Evolutionary conservation across 2,113 vertebrate genomes (phyloP), one percentile per base, ranked within the genome.

Genomic region (Agapornis roseicollis): DNA sequence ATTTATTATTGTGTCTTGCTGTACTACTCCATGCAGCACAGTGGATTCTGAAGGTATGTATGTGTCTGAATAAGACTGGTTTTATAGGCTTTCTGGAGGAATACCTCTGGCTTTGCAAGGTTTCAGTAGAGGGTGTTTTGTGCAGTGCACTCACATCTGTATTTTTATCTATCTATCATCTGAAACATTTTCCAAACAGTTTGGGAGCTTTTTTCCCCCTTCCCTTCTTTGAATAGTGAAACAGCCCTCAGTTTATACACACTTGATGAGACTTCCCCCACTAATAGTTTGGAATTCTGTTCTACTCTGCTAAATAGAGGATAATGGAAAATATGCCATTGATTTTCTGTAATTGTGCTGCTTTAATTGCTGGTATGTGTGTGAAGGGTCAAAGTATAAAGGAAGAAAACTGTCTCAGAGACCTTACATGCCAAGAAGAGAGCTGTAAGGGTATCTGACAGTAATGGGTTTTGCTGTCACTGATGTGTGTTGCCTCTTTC

Each of bases 21-120:
- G 47, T n/a, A 3, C 25, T 44, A 14, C 1, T 9, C 44, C 18
- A 33, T 10, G 35, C 61, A 82, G 60, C 18, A 5, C 0, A 0
- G 52, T 24, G 58, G 10, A 41, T 80, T 37, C 50, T 76, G 61
- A 18, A 78, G 17, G 14, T 56, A 6, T 3, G 0, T 14, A 29
- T 4, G 1, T 49, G 46, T 8, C 81, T 78, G 64, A n/a, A 23
- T 4, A 14, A 44, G 29, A 3, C 19, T 39, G 80, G 23, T 4
- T 74, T 33, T 58, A 37, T 13, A 61, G 55, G 20, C 13, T 49
- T 27, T 44, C 58, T 19, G 0, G 9, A 65, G 44, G 17, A 72
- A 23, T 56, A 42, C 19, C n/a, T 64, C 64, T 73, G 80, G 31
- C 49, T 84, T 87, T 44, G 63, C 42, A 55, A 41, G 13, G 10